Percentiles rank a stretch among this genome's conserved stretches.
These are phyloP conservation scores for Lasiommata megera DNA, from an alignment of 2,888 invertebrate species.

Conservation along the genomic window DNA sequence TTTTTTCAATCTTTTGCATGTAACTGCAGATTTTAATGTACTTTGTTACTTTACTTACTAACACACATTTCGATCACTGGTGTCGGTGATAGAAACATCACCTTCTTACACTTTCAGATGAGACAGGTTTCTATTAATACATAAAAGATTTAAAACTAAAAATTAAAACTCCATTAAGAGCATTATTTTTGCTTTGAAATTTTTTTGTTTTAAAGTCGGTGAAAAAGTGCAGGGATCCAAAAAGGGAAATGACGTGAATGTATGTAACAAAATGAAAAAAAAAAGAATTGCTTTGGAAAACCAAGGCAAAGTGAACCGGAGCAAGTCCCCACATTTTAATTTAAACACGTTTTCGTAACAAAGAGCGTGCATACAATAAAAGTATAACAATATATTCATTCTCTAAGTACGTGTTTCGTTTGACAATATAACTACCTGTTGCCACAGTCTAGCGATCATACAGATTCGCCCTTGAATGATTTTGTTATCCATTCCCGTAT, in stretches of 20 bases:
- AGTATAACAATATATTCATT: conserved; percentile 13
- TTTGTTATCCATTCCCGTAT: no score
- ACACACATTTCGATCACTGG: no score
- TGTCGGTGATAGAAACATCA: no score
- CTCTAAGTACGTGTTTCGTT: conserved; percentile 5
- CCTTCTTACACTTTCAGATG: no score
- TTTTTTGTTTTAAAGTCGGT: background rate
- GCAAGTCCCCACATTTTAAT: background rate
- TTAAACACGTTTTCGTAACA: conserved; percentile 2
- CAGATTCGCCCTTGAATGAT: background rate
- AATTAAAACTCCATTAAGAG: no score
- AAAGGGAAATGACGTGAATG: background rate
- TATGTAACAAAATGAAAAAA: no score
- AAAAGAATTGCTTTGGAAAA: background rate
- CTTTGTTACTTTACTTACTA: no score
- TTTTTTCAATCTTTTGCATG: no score
- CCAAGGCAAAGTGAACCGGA: background rate
- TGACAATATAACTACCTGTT: conserved; percentile 6
- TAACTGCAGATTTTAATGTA: no score
- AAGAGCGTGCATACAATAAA: background rate
- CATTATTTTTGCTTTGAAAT: no score
- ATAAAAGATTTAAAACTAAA: no score
- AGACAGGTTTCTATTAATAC: no score
- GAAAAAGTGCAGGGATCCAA: background rate
- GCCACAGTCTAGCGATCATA: background rate